Evolutionary conservation across 2,113 vertebrate species (phyloP), one percentile per base, ranked within the genome.

Genomic region (Cebidichthys violaceus): DNA sequence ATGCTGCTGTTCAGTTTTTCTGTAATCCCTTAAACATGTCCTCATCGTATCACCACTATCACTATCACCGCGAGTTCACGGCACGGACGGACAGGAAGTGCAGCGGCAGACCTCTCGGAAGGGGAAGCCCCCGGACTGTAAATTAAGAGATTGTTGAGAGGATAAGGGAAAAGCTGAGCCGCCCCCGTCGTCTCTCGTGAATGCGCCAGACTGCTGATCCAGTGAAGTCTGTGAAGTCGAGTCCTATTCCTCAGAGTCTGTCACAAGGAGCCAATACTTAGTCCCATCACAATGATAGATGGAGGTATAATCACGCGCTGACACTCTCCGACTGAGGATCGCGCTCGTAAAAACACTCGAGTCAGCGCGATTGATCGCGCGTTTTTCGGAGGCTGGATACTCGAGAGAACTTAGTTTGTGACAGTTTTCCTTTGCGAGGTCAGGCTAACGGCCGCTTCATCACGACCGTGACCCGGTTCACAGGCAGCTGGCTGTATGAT

Each of bases 211-310:
- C 66, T 87, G 83, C 91, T 92, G 91, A 92, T 94, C 82, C 86
- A 81, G 85, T 90, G 90, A 64, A 94, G 92, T 93, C 84, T 91
- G 87, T 86, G 57, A 91, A 92, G 92, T 88, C 60, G 75, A 88
- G 85, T 92, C 84, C 91, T 89, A 95, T 92, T 92, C 92, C 86
- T 95, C 94, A 94, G 91, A 85, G 87, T 87, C 83, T 96, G 89
- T 90, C 92, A 93, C 79, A 37, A 86, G 70, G 88, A 95, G 95
- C 90, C 93, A 95, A 94, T 95, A 95, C 88, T 92, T 86, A 62
- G 87, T 77, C 85, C 93, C 92, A 92, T 95, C 90, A 93, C 55
- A 82, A 89, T 96, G 95, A 96, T 93, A 89, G 86, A 96, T 90
- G 94, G 92, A 88, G 91, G 86, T 92, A 94, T 94, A 95, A 95